Evolutionary conservation across 2,888 invertebrate genomes (phyloP), one percentile per base, ranked within the genome.

Genomic region (Dolichopus griseipennis): DNA sequence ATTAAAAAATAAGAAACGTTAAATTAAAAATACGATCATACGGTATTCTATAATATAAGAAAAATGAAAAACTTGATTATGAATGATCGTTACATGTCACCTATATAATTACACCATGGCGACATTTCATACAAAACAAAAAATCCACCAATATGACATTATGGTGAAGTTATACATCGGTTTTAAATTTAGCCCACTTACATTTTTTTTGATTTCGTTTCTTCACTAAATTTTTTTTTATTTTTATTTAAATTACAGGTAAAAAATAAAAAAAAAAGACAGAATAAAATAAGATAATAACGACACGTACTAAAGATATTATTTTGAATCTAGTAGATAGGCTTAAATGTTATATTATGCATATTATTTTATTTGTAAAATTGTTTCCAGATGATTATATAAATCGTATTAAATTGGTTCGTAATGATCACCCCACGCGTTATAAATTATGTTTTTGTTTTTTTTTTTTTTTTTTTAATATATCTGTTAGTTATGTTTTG

Each of bases 351-450:
- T 27, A 27, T 27, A 27, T 27, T 27, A 27, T 27, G 41, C 2
- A 12, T 41, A 15, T n/a, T n/a, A n/a, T 41, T 41, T 41, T 41
- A 7, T 15, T 41, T 41, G 15, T 18, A 15, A 52, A 52, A 43
- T 43, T 52, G 18, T 18, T 12, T 18, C 15, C n/a, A n/a, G 18
- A 52, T 52, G 52, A 52, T 52, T 52, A 18, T 52, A 52, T 52
- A 52, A 52, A 52, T 52, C 52, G 66, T 66, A 68, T 68, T 68
- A 68, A 68, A 66, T 61, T 68, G 68, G 66, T 66, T 61, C 64
- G 66, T 68, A 68, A 68, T 68, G 66, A 68, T 66, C 66, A 64
- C 66, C 68, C 68, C 66, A 68, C 68, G 66, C 66, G 64, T 9
- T n/a, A 33, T 12, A 52, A 52, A 52, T 18, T 7, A 18, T 52